Base-by-base conservation (phyloP, 2,888 invertebrate genomes). In the Pseudolycoriella hygida region DNA sequence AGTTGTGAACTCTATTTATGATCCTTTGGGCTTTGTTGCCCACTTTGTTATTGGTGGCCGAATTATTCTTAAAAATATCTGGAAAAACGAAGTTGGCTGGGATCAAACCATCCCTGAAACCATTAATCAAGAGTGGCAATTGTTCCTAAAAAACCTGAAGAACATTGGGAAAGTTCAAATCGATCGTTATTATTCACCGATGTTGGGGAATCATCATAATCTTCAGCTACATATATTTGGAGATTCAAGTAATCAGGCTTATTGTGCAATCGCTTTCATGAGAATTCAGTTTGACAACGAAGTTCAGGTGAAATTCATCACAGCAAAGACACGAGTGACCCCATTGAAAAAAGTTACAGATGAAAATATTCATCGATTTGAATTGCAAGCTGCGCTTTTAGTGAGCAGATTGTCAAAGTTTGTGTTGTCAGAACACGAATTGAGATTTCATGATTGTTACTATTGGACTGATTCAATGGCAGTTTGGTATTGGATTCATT, bases 391-490 rank as follows among this genome's bases (percentile, higher is more conserved):
- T 5, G 52, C 54, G 3, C 44, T 51, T 1, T 46, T 54, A 14
- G 54, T 54, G 19, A 37, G 42, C 6, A 40, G 50, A 14, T 45
- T 51, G 32, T 46, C 47, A 2, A 50, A 44, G 12, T 43, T 31
- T 32, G 44, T 50, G 37, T 25, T 25, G 31, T 40, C 46, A 39
- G 46, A 38, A 30, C 47, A 47, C n/a, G 38, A 43, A 2, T 42
- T 54, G 12, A 17, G 17, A 1, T 47, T 53, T 20, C 32, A 44
- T 14, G 12, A 45, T 4, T 49, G 14, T 1, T 17, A 46, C 18
- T 53, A 51, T 43, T 56, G 55, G 56, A 47, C 53, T 3, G 54
- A 57, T 39, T 57, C 55, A 1, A 52, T 46, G 43, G 53, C 51
- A 3, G 55, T 53, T 12, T 19, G 17, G 40, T 19, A 40, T 40